Evolutionary conservation across 2,888 invertebrate genomes (phyloP).

Genomic region (Dorcus hopei): DNA sequence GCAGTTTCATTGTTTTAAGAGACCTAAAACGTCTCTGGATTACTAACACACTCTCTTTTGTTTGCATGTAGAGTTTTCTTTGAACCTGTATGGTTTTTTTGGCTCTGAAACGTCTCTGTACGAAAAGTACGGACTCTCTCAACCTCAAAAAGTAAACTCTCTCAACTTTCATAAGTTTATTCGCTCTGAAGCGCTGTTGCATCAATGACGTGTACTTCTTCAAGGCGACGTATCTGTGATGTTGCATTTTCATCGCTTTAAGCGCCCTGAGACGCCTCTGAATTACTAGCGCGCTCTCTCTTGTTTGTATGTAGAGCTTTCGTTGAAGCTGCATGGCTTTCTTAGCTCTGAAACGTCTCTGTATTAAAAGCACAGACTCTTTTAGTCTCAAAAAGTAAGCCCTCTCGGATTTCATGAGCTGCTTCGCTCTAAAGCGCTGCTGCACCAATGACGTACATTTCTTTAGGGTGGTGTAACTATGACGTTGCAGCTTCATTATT

Average conservation of each 20-base stretch:
- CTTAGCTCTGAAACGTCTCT: slow-evolving; percentile 39
- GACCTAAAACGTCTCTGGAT: slow-evolving; percentile 38
- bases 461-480: slow-evolving; percentile 36
- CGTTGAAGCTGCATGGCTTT: slow-evolving; percentile 28
- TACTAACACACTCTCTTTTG: slow-evolving; percentile 38
- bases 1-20: slow-evolving; percentile 30
- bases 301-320: slow-evolving; percentile 25
- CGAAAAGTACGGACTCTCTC: background rate
- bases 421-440: slow-evolving; percentile 41
- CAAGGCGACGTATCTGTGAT: slow-evolving; percentile 39
- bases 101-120: slow-evolving; percentile 7
- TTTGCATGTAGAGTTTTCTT: slow-evolving; percentile 4
- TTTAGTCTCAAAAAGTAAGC: slow-evolving; percentile 8
- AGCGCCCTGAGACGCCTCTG: slow-evolving; percentile 8
- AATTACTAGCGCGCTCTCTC: slow-evolving; percentile 20
- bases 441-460: slow-evolving; percentile 39
- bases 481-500: slow-evolving; percentile 3
- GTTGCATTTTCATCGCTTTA: background rate
- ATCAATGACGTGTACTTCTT: background rate
- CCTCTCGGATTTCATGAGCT: background rate
- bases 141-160: background rate
- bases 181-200: background rate
- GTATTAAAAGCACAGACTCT: slow-evolving; percentile 31
- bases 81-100: slow-evolving; percentile 17
- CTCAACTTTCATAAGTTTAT: background rate